Evolutionary conservation across 92 coral and sea anemone species (phyloP).

Genomic region (Siderastrea siderea): DNA sequence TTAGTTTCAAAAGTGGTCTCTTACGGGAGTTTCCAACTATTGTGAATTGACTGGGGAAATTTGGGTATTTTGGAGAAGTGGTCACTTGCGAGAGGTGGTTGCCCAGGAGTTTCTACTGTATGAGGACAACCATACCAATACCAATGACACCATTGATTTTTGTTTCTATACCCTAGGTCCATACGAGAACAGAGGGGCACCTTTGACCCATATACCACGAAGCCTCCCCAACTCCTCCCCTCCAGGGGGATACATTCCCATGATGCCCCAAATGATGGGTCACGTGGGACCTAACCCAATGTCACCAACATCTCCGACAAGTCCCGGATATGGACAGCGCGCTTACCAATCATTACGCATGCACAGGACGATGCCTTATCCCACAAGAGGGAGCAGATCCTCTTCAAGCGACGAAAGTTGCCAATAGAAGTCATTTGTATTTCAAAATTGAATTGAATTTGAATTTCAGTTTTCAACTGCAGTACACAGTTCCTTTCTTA

Average conservation of each 20-base stretch:
- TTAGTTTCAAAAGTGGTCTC: too few species aligned
- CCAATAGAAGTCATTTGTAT: background rate
- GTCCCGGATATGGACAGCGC: slow-evolving; percentile 98
- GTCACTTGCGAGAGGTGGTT: too few species aligned
- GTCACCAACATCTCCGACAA: slow-evolving; percentile 95
- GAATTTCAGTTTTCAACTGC: background rate
- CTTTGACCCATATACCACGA: slow-evolving; percentile 40
- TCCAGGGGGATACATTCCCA: slow-evolving; percentile 80
- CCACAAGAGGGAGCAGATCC: slow-evolving; percentile 82
- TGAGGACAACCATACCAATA: too few species aligned
- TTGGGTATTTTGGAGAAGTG: too few species aligned
- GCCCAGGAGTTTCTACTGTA: too few species aligned
- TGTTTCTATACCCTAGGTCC: slow-evolving; percentile 21
- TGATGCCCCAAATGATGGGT: slow-evolving; percentile 85
- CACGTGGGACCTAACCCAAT: slow-evolving; percentile 78
- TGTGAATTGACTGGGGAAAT: too few species aligned
- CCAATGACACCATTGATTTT: too few species aligned
- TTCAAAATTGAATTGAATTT: background rate
- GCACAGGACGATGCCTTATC: slow-evolving; percentile 97
- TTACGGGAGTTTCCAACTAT: too few species aligned
- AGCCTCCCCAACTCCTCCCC: slow-evolving; percentile 62
- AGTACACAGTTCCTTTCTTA: background rate
- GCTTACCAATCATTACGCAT: slow-evolving; percentile 92
- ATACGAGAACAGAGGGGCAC: slow-evolving; percentile 54
- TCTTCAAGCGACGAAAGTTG: slow-evolving; percentile 82